Percentiles rank a stretch among this genome's conserved stretches.
These are phyloP conservation scores for Orchestia grillus DNA, from an alignment of 1,140 invertebrate species.

Conservation along the genomic window DNA sequence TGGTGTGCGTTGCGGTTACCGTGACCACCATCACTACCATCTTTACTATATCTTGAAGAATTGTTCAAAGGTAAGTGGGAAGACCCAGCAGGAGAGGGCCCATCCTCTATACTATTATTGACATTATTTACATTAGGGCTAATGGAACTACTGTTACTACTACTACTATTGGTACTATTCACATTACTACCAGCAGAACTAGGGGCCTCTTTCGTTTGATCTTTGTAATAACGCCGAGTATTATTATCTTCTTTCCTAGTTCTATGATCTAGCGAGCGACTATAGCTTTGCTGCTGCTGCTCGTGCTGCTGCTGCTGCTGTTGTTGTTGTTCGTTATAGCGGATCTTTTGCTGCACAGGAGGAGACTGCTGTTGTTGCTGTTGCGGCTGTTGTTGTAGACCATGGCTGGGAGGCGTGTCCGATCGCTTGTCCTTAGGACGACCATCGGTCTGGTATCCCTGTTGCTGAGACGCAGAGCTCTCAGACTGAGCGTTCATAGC, in stretches of 20 bases:
- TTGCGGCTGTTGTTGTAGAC: neutral
- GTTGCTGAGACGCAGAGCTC: neutral
- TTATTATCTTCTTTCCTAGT: conserved; percentile 42
- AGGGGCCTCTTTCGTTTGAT: neutral
- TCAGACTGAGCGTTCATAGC: neutral
- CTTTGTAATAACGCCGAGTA: conserved; percentile 27
- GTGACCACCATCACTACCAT: neutral
- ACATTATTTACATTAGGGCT: conserved; percentile 47
- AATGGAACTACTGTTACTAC: conserved; percentile 42
- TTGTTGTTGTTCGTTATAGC: neutral
- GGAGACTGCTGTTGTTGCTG: neutral
- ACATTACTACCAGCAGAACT: conserved; percentile 19
- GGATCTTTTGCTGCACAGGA: neutral
- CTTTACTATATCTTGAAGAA: conserved; percentile 45
- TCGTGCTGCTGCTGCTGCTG: neutral
- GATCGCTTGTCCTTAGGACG: conserved; percentile 9
- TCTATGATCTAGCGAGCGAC: conserved; percentile 27
- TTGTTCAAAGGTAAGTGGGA: conserved; percentile 13
- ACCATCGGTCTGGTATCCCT: neutral
- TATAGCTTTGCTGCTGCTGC: conserved; percentile 21
- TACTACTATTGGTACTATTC: conserved; percentile 28
- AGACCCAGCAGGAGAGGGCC: neutral
- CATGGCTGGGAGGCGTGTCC: neutral
- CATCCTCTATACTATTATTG: conserved; percentile 43
- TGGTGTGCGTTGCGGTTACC: neutral